A percentile compares a stretch with the other conserved stretches of the same genome.
phyloP scores from a whole-genome alignment of 2,888 invertebrate genomes.

The Acanthacorydalis orientalis region DNA sequence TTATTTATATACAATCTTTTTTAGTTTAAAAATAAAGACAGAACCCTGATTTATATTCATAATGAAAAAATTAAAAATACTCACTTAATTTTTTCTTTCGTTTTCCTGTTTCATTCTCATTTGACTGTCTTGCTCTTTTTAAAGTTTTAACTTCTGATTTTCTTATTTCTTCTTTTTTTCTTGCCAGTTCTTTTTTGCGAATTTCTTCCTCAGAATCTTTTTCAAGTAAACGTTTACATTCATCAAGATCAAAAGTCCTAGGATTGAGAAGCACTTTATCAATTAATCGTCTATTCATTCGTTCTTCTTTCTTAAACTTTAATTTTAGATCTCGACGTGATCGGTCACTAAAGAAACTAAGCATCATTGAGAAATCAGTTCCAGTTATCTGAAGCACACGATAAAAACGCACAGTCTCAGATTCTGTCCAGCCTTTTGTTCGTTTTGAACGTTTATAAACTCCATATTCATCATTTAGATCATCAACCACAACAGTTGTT shows the following conservation, averaged over 20 bases:
- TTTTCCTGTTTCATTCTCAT: neutral
- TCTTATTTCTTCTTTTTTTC: conserved; percentile 12
- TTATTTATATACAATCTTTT: no score
- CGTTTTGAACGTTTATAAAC: conserved; percentile 49
- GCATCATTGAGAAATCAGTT: conserved; percentile 86
- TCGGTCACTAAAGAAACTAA: conserved; percentile 55
- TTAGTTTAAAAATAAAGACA: no score
- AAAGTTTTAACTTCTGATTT: conserved; percentile 5
- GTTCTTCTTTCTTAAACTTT: conserved; percentile 88
- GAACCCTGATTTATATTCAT: no score
- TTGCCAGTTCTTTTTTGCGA: conserved; percentile 14
- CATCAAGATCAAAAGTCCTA: conserved; percentile 47
- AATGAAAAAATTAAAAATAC: no score
- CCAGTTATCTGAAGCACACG: conserved; percentile 77
- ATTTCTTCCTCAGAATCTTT: conserved; percentile 25
- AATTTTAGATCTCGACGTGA: conserved; percentile 69
- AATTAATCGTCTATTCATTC: conserved; percentile 49
- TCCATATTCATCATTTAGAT: conserved; percentile 34
- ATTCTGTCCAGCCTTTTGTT: conserved; percentile 55
- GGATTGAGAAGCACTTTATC: conserved; percentile 59
- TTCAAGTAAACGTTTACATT: conserved; percentile 37
- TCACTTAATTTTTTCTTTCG: no score
- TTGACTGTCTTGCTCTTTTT: conserved; percentile 3
- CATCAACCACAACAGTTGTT: conserved; percentile 45
- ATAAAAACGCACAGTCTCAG: conserved; percentile 82